Evolutionary conservation across 2,113 vertebrate species (phyloP), one percentile per base, ranked within the genome.

Genomic region (Tetraodon nigroviridis): DNA sequence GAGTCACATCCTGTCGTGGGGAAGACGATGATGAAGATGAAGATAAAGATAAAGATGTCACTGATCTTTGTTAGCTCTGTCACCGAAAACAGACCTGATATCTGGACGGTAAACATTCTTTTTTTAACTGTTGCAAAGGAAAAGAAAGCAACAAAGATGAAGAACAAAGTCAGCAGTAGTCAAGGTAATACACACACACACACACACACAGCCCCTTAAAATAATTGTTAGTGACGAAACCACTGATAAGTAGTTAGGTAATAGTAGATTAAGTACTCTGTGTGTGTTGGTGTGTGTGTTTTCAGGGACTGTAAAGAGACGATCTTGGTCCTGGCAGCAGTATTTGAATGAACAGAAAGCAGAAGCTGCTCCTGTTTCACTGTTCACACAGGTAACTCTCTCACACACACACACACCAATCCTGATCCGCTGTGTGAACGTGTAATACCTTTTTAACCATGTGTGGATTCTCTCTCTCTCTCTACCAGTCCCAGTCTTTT

Each of bases 281-380:
- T 71, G 27, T 63, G 53, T 77, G 12, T 65, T 2, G 16, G 37
- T 71, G 24, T 62, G 37, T 71, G 24, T 62, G 53, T 75, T 8
- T 63, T 3, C 16, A 73, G 86, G 86, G 74, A 78, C 71, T 54
- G 72, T 80, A 8, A 80, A 80, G 67, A 62, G 61, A 4, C 57
- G 79, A 1, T 75, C 69, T 40, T 91, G 90, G 89, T 89, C 85
- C 5, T 92, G 90, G 90, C 83, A 89, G 73, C 83, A 85, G 60
- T 90, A 90, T 61, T 80, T 91, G 63, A 84, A 86, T 1, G 83
- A 90, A 47, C 72, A 89, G 68, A 74, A 76, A 32, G 73, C 83
- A 2, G 70, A 82, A 37, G 85, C 87, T n/a, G 89, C 88, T 20
- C 84, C 86, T 11, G 15, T 63, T 1, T 41, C 63, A 6, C 58